Conservation (phyloP, 2,797 vertebrate species). For the Malacoraja senta region DNA sequence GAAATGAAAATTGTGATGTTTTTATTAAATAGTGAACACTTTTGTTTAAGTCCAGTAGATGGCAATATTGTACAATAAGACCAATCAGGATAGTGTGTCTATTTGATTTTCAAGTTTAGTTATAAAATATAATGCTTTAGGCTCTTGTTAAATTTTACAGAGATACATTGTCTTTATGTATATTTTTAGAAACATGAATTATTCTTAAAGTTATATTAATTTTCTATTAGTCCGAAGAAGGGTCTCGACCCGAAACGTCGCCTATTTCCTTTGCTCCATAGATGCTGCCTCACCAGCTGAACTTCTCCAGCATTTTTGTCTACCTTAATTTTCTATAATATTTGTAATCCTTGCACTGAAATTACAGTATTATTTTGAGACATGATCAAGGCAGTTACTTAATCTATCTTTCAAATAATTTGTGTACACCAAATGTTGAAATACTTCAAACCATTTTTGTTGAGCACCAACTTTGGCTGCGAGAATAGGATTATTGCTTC, state of each 20-base stretch:
- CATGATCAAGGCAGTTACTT: too few species aligned
- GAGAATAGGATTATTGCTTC: neutral
- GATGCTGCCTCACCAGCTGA: too few species aligned
- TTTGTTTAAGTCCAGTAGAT: neutral
- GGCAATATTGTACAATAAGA: slow-evolving; percentile 2
- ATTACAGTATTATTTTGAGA: neutral
- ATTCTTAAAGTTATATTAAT: neutral
- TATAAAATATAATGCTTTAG: neutral
- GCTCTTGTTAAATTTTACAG: neutral
- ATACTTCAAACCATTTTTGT: neutral
- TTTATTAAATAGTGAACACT: neutral
- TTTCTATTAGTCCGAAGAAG: neutral
- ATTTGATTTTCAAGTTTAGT: neutral
- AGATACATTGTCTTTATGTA: too few species aligned
- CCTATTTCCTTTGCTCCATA: too few species aligned
- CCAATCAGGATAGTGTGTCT: neutral
- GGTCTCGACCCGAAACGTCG: too few species aligned
- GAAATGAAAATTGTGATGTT: neutral
- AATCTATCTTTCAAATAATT: neutral
- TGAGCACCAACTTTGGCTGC: neutral
- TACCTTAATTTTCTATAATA: neutral
- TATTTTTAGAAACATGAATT: neutral
- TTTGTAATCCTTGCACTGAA: neutral
- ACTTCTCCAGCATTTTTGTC: too few species aligned
- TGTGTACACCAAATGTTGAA: neutral